These are phyloP conservation scores for Venusia cambrica DNA, from an alignment of 2,888 invertebrate species.

Conservation along the genomic window DNA sequence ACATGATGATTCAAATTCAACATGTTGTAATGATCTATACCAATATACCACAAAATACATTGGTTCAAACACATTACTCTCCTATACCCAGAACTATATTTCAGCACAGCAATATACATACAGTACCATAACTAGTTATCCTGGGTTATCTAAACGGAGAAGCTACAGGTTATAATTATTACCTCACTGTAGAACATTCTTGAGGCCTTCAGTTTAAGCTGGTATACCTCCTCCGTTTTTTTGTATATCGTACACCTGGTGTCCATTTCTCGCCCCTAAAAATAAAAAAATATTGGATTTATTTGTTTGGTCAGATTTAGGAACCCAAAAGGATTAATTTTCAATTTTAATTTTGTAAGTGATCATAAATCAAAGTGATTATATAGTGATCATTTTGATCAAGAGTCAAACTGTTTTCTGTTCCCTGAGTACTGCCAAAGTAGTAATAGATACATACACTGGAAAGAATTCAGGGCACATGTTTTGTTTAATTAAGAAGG, in stretches of 20 bases:
- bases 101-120: slow-evolving; percentile 23
- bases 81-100: slow-evolving; percentile 39
- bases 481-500: no score
- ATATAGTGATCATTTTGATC: slow-evolving; percentile 36
- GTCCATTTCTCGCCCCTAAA: slow-evolving; percentile 93
- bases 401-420: slow-evolving; percentile 44
- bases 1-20: not conserved
- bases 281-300: slow-evolving; percentile 21
- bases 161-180: no score
- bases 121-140: slow-evolving; percentile 8
- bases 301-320: not conserved
- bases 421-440: slow-evolving; percentile 61
- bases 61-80: slow-evolving; percentile 52
- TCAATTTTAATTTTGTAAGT: slow-evolving; percentile 41
- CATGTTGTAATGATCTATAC: slow-evolving; percentile 49
- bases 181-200: slow-evolving; percentile 94
- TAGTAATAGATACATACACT: slow-evolving; percentile 34
- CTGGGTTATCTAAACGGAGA: slow-evolving; percentile 9
- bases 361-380: slow-evolving; percentile 48
- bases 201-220: slow-evolving; percentile 97
- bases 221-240: slow-evolving; percentile 98
- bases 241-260: slow-evolving; percentile 98
- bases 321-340: not conserved
- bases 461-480: slow-evolving; percentile 61
- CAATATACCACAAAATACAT: slow-evolving; percentile 36